These are phyloP conservation scores for Encarsia formosa DNA, from an alignment of 2,888 invertebrate species.

Conservation along the genomic window DNA sequence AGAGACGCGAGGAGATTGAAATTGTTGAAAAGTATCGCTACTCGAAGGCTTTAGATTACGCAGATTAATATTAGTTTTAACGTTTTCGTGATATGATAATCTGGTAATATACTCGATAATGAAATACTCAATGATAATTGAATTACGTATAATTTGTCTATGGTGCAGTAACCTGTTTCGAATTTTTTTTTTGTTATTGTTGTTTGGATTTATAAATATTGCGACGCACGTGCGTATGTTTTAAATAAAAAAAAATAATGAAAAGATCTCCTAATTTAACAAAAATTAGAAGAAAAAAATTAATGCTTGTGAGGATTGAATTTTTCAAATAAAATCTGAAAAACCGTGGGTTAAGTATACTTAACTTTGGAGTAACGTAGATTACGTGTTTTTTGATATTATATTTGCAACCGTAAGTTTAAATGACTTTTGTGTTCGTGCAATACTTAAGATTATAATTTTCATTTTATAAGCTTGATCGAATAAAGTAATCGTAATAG, in stretches of 20 bases:
- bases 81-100: conserved; percentile 21
- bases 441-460: conserved; percentile 15
- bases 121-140: conserved; percentile 10
- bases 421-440: conserved; percentile 10
- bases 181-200: too few species aligned
- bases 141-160: conserved; percentile 4
- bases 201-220: too few species aligned
- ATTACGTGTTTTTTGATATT: conserved; percentile 12
- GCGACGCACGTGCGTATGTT: too few species aligned
- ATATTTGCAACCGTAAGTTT: conserved; percentile 5
- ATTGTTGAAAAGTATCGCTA: too few species aligned
- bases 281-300: too few species aligned
- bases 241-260: too few species aligned
- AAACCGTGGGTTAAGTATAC: conserved; percentile 2
- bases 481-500: conserved; percentile 2
- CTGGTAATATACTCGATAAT: conserved; percentile 22
- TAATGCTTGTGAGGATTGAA: too few species aligned
- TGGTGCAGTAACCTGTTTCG: conserved; percentile 17
- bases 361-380: conserved; percentile 7
- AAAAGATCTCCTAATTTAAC: too few species aligned
- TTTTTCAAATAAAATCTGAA: conserved; percentile 1
- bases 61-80: too few species aligned
- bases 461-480: neutral
- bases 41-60: too few species aligned
- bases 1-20: too few species aligned